Evolutionary conservation across 2,888 invertebrate genomes (phyloP).

Genomic region (Aphodius sticticus): DNA sequence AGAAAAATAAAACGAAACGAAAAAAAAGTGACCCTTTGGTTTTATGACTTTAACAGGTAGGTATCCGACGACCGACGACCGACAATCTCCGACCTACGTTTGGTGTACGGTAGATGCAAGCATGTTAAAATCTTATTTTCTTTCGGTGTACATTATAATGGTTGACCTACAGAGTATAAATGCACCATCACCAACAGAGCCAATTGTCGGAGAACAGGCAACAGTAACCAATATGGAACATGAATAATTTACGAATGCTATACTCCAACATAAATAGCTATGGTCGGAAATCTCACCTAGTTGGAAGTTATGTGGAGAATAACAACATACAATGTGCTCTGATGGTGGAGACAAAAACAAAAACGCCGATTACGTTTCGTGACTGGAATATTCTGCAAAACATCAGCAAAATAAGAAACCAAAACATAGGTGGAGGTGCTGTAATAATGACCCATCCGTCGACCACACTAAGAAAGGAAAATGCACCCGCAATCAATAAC

Average conservation of each 20-base stretch:
- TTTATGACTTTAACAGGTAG: too few species aligned
- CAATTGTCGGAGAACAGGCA: not conserved
- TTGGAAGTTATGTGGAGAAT: too few species aligned
- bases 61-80: too few species aligned
- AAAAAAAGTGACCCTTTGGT: too few species aligned
- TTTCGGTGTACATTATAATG: not conserved
- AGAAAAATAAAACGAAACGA: too few species aligned
- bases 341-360: too few species aligned
- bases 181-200: not conserved
- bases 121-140: too few species aligned
- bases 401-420: not conserved
- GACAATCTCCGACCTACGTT: too few species aligned
- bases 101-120: too few species aligned
- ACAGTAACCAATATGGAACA: not conserved
- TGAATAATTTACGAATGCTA: not conserved
- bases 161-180: not conserved
- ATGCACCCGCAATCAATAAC: not conserved
- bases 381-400: not conserved
- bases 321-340: too few species aligned
- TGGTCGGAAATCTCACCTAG: too few species aligned
- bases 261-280: not conserved
- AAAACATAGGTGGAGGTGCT: not conserved
- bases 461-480: not conserved
- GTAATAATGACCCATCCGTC: not conserved
- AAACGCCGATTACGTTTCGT: not conserved